Evolutionary conservation across 2,113 vertebrate species (phyloP), one percentile per base, ranked within the genome.

Genomic region (Dromaius novaehollandiae): DNA sequence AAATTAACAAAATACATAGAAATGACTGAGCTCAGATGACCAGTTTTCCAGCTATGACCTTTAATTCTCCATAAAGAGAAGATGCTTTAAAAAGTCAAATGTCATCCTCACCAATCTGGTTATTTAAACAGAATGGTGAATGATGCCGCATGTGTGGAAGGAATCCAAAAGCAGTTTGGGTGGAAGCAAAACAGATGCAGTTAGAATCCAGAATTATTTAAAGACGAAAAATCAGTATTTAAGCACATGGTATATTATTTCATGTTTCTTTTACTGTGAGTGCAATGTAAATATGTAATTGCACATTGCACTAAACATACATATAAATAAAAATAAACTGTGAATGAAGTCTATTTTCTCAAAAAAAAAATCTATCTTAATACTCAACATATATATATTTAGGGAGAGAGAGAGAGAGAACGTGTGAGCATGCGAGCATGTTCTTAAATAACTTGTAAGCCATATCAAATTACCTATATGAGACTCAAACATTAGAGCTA

Each of bases 1-100:
- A 94, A 96, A 95, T 93, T 92, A 97, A 95, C 81, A 96, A 93
- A 95, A 93, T 68, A 83, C 20, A 46, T 11, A 44, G 90, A 81
- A 96, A 89, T 69, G 19, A 89, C 78, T 50, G 42, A 94, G 60
- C 51, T 94, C 1, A 2, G 89, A 66, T 85, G 89, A 94, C 81
- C 73, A 46, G 63, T 55, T 94, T 97, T 88, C 48, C 26, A 78
- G n/a, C 69, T 78, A n/a, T 76, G 70, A 91, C 82, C 78, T 96
- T 96, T 95, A 94, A 86, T 87, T 87, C 65, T 74, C 34, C 48
- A 88, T 13, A n/a, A 96, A 95, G 65, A 88, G 79, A 95, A 92
- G 61, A 75, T 28, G 25, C 28, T 85, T 61, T 66, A 55, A 80
- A 89, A 94, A 91, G 65, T 74, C 68, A 90, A 74, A 71, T 8